These are phyloP conservation scores for Pleuronectes platessa DNA, from an alignment of 2,113 vertebrate genomes.

Conservation along the genomic window DNA sequence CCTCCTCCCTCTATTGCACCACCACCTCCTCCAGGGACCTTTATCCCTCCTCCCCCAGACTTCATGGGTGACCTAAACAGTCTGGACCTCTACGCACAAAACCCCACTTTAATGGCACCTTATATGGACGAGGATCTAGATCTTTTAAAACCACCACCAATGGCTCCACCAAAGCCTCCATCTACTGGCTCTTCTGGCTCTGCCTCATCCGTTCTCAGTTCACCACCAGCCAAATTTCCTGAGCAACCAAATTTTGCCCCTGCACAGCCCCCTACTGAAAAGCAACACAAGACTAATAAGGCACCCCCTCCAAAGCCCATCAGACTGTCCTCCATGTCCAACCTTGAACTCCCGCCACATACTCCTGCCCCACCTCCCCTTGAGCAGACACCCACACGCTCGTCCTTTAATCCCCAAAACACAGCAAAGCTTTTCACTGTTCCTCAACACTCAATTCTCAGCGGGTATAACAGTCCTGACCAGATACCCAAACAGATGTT, in stretches of 20 bases:
- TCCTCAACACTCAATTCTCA: conserved; percentile 62
- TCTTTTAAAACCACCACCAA: conserved; percentile 73
- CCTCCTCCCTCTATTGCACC: conserved; percentile 85
- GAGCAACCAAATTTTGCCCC: conserved; percentile 69
- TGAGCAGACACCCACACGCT: conserved; percentile 55
- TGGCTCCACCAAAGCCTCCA: conserved; percentile 77
- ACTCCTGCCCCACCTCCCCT: conserved; percentile 62
- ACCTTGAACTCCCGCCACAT: conserved; percentile 56
- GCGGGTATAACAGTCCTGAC: conserved; percentile 45
- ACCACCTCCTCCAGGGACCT: conserved; percentile 80
- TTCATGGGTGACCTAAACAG: conserved; percentile 63
- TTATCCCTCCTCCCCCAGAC: conserved; percentile 65
- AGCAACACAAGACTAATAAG: conserved; percentile 76
- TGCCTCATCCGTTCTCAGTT: conserved; percentile 69
- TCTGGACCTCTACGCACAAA: conserved; percentile 9
- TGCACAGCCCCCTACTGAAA: conserved; percentile 71
- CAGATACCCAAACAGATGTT: conserved; percentile 73
- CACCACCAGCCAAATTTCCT: conserved; percentile 26
- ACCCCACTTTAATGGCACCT: conserved; percentile 52
- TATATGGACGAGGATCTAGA: conserved; percentile 55
- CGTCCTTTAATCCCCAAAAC: conserved; percentile 83
- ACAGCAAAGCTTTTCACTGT: conserved; percentile 77
- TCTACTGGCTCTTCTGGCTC: conserved; percentile 61
- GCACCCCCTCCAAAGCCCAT: conserved; percentile 78
- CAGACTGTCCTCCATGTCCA: conserved; percentile 76